A percentile compares a stretch with the other conserved stretches of the same genome.
Evolutionary conservation across 1,140 invertebrate species (phyloP).

Genomic region (Antheraea pernyi): DNA sequence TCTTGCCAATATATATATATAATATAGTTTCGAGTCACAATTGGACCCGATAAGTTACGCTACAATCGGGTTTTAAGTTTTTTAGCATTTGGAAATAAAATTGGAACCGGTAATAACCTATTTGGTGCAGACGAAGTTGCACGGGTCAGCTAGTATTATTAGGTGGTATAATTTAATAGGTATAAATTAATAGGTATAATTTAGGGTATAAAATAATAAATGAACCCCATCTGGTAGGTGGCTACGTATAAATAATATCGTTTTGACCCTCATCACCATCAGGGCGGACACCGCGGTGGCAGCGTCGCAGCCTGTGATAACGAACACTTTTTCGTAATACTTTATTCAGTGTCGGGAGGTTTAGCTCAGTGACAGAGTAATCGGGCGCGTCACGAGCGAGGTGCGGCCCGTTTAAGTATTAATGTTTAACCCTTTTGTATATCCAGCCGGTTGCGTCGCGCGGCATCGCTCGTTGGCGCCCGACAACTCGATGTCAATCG

Average conservation of each 20-base stretch:
- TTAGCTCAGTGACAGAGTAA: constrained; percentile 73
- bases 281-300: constrained; percentile 37
- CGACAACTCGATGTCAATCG: constrained; percentile 70
- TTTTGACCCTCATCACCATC: constrained; percentile 72
- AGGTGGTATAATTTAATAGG: no score
- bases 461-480: constrained; percentile 28
- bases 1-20: no score
- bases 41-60: no score
- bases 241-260: not conserved
- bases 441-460: no score
- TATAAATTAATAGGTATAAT: no score
- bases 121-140: no score
- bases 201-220: not conserved
- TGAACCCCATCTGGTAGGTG: not conserved
- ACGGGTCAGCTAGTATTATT: no score
- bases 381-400: constrained; percentile 64
- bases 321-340: constrained; percentile 75
- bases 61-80: no score
- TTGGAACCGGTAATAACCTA: no score
- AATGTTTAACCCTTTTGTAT: constrained; percentile 73
- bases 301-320: constrained; percentile 53
- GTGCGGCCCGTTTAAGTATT: constrained; percentile 69
- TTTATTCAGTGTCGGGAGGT: constrained; percentile 73
- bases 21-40: no score
- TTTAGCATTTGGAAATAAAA: no score